Evolutionary conservation across 2,113 vertebrate species (phyloP), one percentile per base, ranked within the genome.

Genomic region (Crotalus tigris): DNA sequence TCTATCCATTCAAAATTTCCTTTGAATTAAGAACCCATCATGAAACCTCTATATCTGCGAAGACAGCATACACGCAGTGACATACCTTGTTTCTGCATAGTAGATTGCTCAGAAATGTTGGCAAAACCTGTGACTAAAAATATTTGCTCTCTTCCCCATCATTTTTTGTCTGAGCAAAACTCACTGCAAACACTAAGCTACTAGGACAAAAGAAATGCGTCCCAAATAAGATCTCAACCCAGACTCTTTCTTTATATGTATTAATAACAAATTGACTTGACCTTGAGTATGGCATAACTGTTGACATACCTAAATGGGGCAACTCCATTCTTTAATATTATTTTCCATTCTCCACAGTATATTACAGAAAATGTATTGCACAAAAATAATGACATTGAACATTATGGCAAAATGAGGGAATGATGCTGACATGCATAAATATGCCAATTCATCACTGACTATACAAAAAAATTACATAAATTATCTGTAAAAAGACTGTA

Each of bases 381-480:
- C 53, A 92, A 92, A 90, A n/a, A 69, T 26, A 87, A n/a, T n/a
- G 55, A 55, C 81, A 75, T 15, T 90, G 61, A 93, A 19, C 24
- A 19, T 33, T n/a, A 13, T 33, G 0, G 0, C 0, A 5, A 39
- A 57, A 93, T 19, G 39, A 2, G 7, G n/a, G 59, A 51, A 61
- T 0, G 0, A 13, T 2, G 4, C 26, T 2, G 5, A 19, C 15
- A 49, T 17, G 75, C 61, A 24, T 11, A 2, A 81, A 10, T 0
- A 2, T 88, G 11, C 5, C 15, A 21, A 24, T 87, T 85, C 92
- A 44, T 87, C 91, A 92, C 0, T 53, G 39, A n/a, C 75, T 86
- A 75, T 55, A 54, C 92, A 86, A 9, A 33, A 75, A 75, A 94
- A 92, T 3, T 0, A 3, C 61, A 58, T 8, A 29, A 91, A 93